Conservation (phyloP, 2,888 invertebrate species). For the Coleophora deauratella region DNA sequence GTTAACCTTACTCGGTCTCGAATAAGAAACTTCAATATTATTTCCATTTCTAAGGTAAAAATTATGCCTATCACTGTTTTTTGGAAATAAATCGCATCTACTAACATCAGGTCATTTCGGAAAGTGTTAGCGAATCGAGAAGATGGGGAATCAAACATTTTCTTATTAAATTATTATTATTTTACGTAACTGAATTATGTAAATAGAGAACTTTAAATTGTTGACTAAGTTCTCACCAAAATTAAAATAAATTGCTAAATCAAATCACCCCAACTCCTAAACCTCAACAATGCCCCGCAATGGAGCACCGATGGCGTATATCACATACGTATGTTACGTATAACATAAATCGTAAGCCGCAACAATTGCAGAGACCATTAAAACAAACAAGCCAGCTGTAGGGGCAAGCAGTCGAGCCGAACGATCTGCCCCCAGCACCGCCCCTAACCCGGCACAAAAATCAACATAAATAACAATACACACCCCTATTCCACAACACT, state of each 20-base stretch:
- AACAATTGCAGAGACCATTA: constrained; percentile 61
- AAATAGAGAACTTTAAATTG: too few relatives aligned
- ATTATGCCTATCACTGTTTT: too few relatives aligned
- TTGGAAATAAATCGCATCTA: too few relatives aligned
- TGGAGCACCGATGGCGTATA: constrained; percentile 14
- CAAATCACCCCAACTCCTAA: constrained; percentile 40
- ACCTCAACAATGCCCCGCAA: too few relatives aligned
- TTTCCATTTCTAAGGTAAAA: too few relatives aligned
- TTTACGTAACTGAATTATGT: too few relatives aligned
- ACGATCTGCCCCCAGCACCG: constrained; percentile 61
- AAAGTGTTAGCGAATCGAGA: too few relatives aligned
- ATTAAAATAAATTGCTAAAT: constrained; percentile 35
- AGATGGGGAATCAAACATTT: too few relatives aligned
- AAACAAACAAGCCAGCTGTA: constrained; percentile 68
- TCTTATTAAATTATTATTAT: too few relatives aligned
- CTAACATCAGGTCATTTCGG: too few relatives aligned
- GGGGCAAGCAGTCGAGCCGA: constrained; percentile 52
- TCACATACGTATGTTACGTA: constrained; percentile 46
- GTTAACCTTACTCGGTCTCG: too few relatives aligned
- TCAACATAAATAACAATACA: constrained; percentile 74
- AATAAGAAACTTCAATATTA: too few relatives aligned
- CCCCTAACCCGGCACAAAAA: constrained; percentile 64
- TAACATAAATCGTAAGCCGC: constrained; percentile 41
- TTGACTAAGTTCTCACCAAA: constrained; percentile 1
- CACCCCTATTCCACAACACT: constrained; percentile 69